Base-by-base conservation (phyloP, 1,140 invertebrate species). In the Drosophila pectinifera region DNA sequence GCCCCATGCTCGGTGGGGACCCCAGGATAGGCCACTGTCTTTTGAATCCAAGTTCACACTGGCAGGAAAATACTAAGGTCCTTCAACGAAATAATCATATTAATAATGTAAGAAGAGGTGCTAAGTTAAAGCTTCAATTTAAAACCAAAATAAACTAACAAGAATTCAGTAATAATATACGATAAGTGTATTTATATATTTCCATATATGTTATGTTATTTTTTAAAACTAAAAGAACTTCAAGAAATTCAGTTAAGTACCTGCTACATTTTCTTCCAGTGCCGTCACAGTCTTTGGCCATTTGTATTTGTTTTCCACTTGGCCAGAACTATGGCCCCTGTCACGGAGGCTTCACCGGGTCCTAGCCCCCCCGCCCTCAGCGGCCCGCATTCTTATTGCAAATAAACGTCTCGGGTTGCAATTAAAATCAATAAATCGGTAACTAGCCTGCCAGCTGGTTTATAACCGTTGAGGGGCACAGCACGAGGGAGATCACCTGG, bases 371-470 rank as follows among this genome's bases (percentile, higher is more conserved):
- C 64, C 38, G 76, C 75, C 75, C 82, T 82, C 78, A 69, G 69
- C 65, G 49, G 22, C n/a, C 31, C 49, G 67, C 83, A 88, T 86
- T 88, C 83, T 84, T 89, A 80, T 70, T 72, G 84, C 80, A 74
- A 84, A 88, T 88, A 88, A 88, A 89, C 73, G 84, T 88, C 85
- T 88, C 84, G 69, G 68, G 53, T 88, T 88, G 84, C 84, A 88
- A 88, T 88, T 88, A 88, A 88, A 88, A 89, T 88, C 84, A 88
- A 88, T 88, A 88, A 88, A 88, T 88, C 76, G 84, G 84, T 69
- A 88, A 88, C 83, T 84, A 89, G 84, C 84, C 84, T 89, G 84
- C 80, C 80, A 88, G 84, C 84, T 88, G 83, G 84, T 88, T 88
- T 88, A 88, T 83, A 83, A 83, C 83, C 84, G 63, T 77, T 78